Evolutionary conservation across 2,113 vertebrate species (phyloP).

Genomic region (Lamprologus callipterus): DNA sequence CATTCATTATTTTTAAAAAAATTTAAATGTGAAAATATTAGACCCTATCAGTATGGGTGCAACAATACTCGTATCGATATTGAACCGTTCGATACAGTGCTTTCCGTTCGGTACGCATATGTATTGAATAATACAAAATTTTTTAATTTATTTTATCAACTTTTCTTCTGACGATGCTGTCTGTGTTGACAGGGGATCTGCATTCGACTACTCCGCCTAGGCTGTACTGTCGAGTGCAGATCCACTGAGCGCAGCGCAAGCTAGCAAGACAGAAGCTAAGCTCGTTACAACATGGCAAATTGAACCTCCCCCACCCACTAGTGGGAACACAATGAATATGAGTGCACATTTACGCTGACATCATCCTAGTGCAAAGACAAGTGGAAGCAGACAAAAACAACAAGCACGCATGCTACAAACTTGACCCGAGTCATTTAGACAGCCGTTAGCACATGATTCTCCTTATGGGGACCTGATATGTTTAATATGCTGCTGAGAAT

Average conservation of each 20-base stretch:
- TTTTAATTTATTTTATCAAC: not conserved
- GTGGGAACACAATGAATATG: accelerated
- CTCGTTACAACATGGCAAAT: accelerated
- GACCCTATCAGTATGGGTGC: not conserved
- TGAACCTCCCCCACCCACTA: not conserved
- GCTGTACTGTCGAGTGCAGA: accelerated
- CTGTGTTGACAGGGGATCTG: not conserved
- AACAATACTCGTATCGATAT: accelerated
- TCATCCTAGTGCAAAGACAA: accelerated
- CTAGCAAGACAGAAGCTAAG: not conserved
- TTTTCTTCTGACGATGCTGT: not conserved
- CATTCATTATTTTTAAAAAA: accelerated
- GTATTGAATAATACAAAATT: not conserved
- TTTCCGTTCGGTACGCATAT: accelerated
- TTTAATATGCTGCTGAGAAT: too few relatives aligned
- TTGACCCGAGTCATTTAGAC: too few relatives aligned
- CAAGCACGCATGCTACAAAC: too few relatives aligned
- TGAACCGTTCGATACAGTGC: not conserved
- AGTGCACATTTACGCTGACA: accelerated
- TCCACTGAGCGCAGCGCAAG: accelerated
- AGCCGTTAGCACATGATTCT: too few relatives aligned
- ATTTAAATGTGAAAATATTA: not conserved
- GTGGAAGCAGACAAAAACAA: too few relatives aligned
- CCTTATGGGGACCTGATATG: too few relatives aligned
- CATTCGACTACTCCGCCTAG: not conserved